Base-by-base conservation (phyloP, 2,888 invertebrate genomes). In the Sinopyrophorus schimmeli region DNA sequence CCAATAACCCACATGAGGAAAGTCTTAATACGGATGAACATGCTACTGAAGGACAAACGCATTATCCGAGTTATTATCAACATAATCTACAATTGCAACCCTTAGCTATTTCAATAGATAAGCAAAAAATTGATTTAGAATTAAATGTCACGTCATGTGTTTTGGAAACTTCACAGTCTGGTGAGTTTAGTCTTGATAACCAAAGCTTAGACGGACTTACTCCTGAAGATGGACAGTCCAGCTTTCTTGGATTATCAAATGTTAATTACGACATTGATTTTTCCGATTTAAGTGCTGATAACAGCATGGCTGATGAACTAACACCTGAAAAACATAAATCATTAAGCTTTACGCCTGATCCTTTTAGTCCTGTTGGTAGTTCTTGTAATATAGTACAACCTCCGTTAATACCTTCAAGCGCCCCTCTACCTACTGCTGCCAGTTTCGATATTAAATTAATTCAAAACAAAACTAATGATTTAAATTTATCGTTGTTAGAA, bases 261-360 rank as follows among this genome's bases (percentile, higher is more conserved):
- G 81, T 88, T 7, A 87, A 87, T 67, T 88, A 88, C 56, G 87
- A 88, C 58, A 86, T 87, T 43, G 87, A 87, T 68, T 74, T 87
- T 47, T 87, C 87, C 2, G 88, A 87, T 69, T 74, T 84, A 24
- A 87, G 86, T 60, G 84, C 80, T 0, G 87, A 87, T 5, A 86
- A 86, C 62, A 86, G 86, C 57, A 74, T 80, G 14, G 81, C 82
- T 0, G 87, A 86, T 18, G 76, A 76, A 51, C 53, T 72, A 24
- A 72, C 72, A 2, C 70, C 71, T 3, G 71, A 71, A 40, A 70
- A 70, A 54, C 38, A 64, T 20, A 65, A 63, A 48, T 64, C 67
- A 0, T 62, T 64, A 1, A 67, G 63, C 54, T 65, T 65, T 30
- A 6, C 77, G 67, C 66, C 69, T 14, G 80, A 81, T 61, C 80